Conservation (phyloP, 2,888 invertebrate species). For the Amphipyra berbera region DNA sequence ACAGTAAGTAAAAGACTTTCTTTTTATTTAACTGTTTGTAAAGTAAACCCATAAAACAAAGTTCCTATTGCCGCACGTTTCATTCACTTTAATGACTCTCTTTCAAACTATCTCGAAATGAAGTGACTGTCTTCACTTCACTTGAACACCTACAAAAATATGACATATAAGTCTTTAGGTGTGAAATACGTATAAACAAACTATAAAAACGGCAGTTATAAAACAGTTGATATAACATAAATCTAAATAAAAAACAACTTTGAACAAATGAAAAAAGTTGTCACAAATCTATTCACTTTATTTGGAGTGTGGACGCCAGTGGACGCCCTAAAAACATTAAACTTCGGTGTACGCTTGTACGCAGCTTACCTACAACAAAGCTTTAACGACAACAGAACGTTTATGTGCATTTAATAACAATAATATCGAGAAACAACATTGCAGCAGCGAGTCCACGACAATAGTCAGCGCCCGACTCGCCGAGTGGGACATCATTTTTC, state of each 20-base stretch:
- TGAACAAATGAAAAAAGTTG: slow-evolving; percentile 40
- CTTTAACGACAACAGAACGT: slow-evolving; percentile 65
- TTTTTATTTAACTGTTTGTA: slow-evolving; percentile 85
- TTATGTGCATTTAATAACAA: slow-evolving; percentile 82
- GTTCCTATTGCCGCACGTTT: slow-evolving; percentile 85
- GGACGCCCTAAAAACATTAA: slow-evolving; percentile 46
- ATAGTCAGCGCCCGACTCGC: slow-evolving; percentile 73
- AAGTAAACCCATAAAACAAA: slow-evolving; percentile 86
- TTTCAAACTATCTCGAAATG: slow-evolving; percentile 82
- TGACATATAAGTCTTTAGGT: slow-evolving; percentile 11
- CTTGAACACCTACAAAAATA: slow-evolving; percentile 47
- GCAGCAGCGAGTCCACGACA: slow-evolving; percentile 73
- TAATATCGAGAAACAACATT: slow-evolving; percentile 79
- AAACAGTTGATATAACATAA: slow-evolving; percentile 14
- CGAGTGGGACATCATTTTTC: slow-evolving; percentile 89
- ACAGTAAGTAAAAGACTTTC: slow-evolving; percentile 91
- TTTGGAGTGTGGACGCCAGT: slow-evolving; percentile 39
- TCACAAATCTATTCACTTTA: slow-evolving; percentile 45
- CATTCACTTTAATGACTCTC: slow-evolving; percentile 85
- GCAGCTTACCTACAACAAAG: slow-evolving; percentile 53
- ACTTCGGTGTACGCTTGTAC: slow-evolving; percentile 38
- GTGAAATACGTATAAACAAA: slow-evolving; percentile 5
- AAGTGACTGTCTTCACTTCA: slow-evolving; percentile 73
- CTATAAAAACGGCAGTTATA: slow-evolving; percentile 4
- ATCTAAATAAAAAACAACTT: slow-evolving; percentile 46